Conservation (phyloP, 2,888 invertebrate genomes). For the Diabrotica balteata region DNA sequence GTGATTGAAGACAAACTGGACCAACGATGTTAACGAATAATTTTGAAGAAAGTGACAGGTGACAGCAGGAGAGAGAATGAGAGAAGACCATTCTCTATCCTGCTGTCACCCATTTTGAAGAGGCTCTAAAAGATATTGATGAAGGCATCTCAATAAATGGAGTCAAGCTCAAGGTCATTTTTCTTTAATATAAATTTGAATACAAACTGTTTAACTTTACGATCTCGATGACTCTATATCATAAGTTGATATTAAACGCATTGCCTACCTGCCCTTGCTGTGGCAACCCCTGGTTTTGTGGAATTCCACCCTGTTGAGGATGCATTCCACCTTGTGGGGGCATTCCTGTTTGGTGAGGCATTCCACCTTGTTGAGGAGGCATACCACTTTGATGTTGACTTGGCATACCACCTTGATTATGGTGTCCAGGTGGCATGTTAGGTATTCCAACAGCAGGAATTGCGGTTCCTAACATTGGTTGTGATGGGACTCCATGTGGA, state of each 20-base stretch:
- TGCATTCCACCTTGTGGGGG: constrained; percentile 8
- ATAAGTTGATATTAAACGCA: not conserved
- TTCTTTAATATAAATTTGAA: not conserved
- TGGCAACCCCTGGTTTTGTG: constrained; percentile 16
- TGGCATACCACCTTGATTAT: constrained; percentile 24
- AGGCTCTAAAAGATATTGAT: too few species aligned
- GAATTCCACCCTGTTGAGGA: constrained; percentile 11
- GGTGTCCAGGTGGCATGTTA: constrained; percentile 17
- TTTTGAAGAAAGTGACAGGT: too few species aligned
- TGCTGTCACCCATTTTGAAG: too few species aligned
- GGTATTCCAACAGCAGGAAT: constrained; percentile 12
- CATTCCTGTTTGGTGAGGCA: constrained; percentile 9
- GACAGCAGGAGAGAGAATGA: too few species aligned
- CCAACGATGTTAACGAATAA: too few species aligned
- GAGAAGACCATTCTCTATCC: too few species aligned
- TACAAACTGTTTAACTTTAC: not conserved
- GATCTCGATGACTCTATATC: too few species aligned
- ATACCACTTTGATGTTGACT: constrained; percentile 23
- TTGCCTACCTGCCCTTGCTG: constrained; percentile 15
- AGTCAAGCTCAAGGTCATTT: too few species aligned
- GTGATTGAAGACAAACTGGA: too few species aligned
- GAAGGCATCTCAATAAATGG: too few species aligned
- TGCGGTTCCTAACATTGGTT: constrained; percentile 43
- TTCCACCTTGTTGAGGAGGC: constrained; percentile 15
- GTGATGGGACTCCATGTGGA: constrained; percentile 38